phyloP scores from a whole-genome alignment of 2,113 vertebrate species.

The Gyps fulvus region DNA sequence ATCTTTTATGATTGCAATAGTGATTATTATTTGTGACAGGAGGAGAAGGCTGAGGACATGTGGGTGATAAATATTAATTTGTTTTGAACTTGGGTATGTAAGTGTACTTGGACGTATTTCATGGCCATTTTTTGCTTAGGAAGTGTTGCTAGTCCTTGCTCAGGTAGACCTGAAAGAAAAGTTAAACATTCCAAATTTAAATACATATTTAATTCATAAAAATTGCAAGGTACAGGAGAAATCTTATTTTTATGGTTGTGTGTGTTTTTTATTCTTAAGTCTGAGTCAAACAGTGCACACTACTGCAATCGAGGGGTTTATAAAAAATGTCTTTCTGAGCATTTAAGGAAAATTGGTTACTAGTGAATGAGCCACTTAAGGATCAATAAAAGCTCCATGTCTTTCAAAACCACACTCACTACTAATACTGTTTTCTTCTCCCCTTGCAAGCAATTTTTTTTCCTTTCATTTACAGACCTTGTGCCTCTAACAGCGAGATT shows the following conservation, averaged over 20 bases:
- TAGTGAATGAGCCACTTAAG: constrained; percentile 31
- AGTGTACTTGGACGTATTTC: neutral
- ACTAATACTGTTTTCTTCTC: constrained; percentile 17
- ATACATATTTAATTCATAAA: neutral
- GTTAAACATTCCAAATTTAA: neutral
- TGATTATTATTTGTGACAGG: neutral
- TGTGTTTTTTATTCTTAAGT: neutral
- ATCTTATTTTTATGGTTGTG: neutral
- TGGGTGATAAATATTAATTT: neutral
- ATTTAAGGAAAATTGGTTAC: constrained; percentile 20
- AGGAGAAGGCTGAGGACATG: neutral
- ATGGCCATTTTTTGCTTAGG: neutral
- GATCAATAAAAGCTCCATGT: constrained; percentile 37
- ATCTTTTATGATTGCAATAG: neutral
- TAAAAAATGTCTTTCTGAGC: neutral
- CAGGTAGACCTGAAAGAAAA: neutral
- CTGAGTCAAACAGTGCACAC: neutral
- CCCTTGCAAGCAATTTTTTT: neutral
- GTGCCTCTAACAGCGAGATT: constrained; percentile 16
- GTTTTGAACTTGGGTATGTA: neutral
- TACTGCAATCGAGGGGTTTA: neutral
- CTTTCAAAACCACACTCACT: constrained; percentile 24
- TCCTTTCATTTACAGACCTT: neutral
- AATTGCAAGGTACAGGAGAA: neutral
- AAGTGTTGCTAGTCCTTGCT: neutral